A percentile compares a stretch with the other conserved stretches of the same genome.
These are phyloP conservation scores for Recurvirostra avosetta DNA, from an alignment of 2,113 vertebrate genomes.

Conservation along the genomic window DNA sequence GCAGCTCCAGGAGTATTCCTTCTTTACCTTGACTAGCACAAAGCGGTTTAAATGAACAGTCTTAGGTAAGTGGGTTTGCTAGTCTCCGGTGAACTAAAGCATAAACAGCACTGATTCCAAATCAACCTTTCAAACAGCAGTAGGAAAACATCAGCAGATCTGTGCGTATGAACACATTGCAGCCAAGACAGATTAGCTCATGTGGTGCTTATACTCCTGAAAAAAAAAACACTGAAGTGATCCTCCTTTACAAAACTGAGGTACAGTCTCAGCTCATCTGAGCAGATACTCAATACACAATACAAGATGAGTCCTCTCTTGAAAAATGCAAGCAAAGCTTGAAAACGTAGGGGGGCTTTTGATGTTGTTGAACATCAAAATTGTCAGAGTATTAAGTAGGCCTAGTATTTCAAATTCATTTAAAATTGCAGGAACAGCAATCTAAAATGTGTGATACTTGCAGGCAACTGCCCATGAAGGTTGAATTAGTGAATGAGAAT, in stretches of 20 bases:
- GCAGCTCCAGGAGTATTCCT: background rate
- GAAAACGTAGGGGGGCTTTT: background rate
- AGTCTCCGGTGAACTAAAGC: background rate
- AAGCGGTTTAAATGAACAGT: background rate
- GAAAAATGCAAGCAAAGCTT: background rate
- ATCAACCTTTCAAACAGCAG: background rate
- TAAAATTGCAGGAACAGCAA: background rate
- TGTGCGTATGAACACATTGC: background rate
- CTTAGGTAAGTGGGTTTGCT: background rate
- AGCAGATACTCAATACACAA: background rate
- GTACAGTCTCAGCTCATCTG: background rate
- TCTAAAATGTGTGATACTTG: background rate
- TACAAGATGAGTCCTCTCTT: background rate
- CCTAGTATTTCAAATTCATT: background rate
- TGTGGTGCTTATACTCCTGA: background rate
- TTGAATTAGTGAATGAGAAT: background rate
- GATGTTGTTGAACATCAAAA: background rate
- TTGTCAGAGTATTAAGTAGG: background rate
- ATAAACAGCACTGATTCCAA: background rate
- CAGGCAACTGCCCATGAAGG: background rate
- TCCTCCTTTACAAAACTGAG: background rate
- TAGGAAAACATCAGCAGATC: background rate
- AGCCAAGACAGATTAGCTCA: background rate
- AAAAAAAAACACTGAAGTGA: background rate
- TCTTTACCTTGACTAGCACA: background rate